Evolutionary conservation across 2,888 invertebrate species (phyloP), one percentile per base, ranked within the genome.

Genomic region (Thecophora atra): DNA sequence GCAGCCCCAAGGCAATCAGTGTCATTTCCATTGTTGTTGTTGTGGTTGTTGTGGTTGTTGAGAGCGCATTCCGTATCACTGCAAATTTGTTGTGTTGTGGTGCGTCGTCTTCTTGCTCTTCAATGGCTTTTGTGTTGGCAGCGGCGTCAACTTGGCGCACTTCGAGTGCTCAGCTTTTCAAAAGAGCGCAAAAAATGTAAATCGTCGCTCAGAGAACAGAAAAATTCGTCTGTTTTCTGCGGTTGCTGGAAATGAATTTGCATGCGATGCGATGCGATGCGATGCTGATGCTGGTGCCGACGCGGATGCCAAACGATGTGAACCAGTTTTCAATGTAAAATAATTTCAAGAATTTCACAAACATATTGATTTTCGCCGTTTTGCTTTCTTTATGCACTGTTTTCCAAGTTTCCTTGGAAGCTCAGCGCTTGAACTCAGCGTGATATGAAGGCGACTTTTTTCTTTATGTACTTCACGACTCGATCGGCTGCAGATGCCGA

Each of bases 11-110:
- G 44, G 47, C 73, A 75, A 73, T 75, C 75, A 75, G 75, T 75
- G 75, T 75, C 75, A 75, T 75, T 75, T 75, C 70, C 75, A 73
- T 75, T 72, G 67, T 42, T 44, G 56, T 64, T 67, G 21, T 13
- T 65, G 56, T 42, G 51, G 60, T 24, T 71, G 47, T 64, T 64
- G 42, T 2, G 15, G 21, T 64, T 64, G 28, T 64, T 56, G n/a
- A n/a, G n/a, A 37, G 37, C 11, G 37, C 11, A 37, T 54, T 15
- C 8, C 21, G 19, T 54, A 19, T n/a, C n/a, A 21, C n/a, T 54
- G 54, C 1, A 58, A 28, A 21, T 60, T 42, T 60, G 24, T 69
- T 5, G 15, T 28, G 28, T 37, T 70, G 37, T 21, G 52, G 26
- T 51, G 24, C 5, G 11, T 42, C 30, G 54, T 71, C 47, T 65